These are phyloP conservation scores for Tichodroma muraria DNA, from an alignment of 2,113 vertebrate genomes.

Conservation along the genomic window DNA sequence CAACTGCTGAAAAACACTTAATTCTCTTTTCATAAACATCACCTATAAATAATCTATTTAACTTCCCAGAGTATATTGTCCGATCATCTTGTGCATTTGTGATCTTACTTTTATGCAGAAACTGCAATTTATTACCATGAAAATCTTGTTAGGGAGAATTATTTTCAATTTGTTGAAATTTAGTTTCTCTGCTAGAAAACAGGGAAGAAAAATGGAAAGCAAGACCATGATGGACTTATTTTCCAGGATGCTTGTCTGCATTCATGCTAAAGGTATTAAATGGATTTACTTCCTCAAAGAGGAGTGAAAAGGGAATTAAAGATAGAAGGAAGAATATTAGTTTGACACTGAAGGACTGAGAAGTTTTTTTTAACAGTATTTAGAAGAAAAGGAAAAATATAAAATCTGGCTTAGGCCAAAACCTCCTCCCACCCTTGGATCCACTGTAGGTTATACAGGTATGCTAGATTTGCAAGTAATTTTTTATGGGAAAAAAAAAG, in stretches of 20 bases:
- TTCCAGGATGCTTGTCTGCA: neutral
- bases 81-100: neutral
- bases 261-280: conserved; percentile 11
- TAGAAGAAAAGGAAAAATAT: neutral
- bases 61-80: neutral
- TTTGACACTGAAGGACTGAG: neutral
- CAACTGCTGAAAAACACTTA: neutral
- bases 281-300: conserved; percentile 50
- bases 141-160: conserved; percentile 43
- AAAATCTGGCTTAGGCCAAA: neutral
- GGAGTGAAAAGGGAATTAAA: conserved; percentile 13
- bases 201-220: conserved; percentile 10
- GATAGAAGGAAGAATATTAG: conserved; percentile 40
- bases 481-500: conserved; percentile 9
- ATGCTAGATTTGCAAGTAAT: neutral
- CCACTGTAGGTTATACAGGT: neutral
- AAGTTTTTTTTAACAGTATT: neutral
- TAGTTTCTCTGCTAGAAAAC: neutral
- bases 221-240: neutral
- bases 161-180: conserved; percentile 49
- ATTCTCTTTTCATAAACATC: neutral
- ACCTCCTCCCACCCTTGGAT: neutral
- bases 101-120: neutral
- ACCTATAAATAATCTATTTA: neutral
- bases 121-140: conserved; percentile 44